Evolutionary conservation across 2,797 vertebrate genomes (phyloP), one percentile per base, ranked within the genome.

Genomic region (Hozukius guyotensis): DNA sequence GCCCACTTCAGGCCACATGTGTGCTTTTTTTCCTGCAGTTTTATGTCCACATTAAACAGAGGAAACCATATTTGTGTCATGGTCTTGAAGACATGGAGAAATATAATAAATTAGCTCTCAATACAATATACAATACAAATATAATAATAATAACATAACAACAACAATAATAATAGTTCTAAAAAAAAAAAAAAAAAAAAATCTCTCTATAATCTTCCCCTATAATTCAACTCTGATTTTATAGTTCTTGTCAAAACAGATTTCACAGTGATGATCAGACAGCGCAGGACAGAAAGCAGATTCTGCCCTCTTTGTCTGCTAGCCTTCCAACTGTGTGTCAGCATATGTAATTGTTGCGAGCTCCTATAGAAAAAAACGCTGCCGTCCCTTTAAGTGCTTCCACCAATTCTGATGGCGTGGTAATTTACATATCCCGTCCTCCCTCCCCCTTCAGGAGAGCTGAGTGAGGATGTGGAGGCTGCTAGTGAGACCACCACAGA

Each of bases 381-480:
- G 85, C 96, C 94, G 94, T 96, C 96, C 96, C 96, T 96, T 96
- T 96, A 96, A 96, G 95, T 95, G 95, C 95, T 94, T 96, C 96
- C 94, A 96, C 95, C 96, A 95, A 96, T 96, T 96, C 95, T 96
- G 95, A 96, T 96, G 92, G 93, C 89, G 93, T 94, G 93, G 92
- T 95, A 94, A 96, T 96, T 96, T 96, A 96, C 96, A 96, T 96
- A 96, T 95, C 94, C 92, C 90, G 18, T 95, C 93, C 94, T 95
- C 96, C 96, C 95, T 96, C 95, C 95, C 95, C 95, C 95, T 96
- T 92, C 96, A 99, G 98, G 98, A 96, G 98, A 99, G 94, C 93
- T 97, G 86, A 92, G 90, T 88, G 98, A 99, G 96, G 98, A 99
- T 97, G 97, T 96, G 83, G 98, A 99, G 95, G 98, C 97, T 93